phyloP scores from a whole-genome alignment of 1,140 invertebrate genomes.

The Diprion similis region DNA sequence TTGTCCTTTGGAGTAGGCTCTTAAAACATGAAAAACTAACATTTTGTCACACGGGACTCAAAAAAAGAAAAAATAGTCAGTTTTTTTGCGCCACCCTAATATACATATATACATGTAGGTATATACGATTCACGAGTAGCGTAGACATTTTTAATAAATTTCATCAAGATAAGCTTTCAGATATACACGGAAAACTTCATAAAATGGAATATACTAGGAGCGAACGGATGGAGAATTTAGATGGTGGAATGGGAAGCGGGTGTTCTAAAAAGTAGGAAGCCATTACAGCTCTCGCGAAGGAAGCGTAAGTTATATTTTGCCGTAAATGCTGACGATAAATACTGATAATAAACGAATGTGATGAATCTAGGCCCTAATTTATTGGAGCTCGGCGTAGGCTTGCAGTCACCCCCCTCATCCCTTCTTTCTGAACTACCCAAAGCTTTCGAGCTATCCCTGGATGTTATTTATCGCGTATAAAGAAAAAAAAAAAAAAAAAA shows the following conservation, averaged over 20 bases:
- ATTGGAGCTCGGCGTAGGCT: not conserved
- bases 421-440: not conserved
- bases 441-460: not conserved
- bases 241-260: not conserved
- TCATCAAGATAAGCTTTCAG: not conserved
- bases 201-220: not conserved
- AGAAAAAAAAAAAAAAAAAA: too few species aligned
- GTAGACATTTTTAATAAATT: not conserved
- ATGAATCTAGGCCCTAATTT: conserved; percentile 1
- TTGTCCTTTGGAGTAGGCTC: too few species aligned
- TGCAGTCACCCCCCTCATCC: not conserved
- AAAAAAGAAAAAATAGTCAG: not conserved
- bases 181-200: not conserved
- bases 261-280: conserved; percentile 9
- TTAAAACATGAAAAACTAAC: too few species aligned
- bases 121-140: not conserved
- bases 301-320: conserved; percentile 11
- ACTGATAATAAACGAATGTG: conserved; percentile 7
- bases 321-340: not conserved
- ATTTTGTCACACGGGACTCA: too few species aligned
- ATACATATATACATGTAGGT: too few species aligned
- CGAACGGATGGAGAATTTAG: not conserved
- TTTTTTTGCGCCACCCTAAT: too few species aligned
- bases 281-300: conserved; percentile 1
- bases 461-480: not conserved